Percentiles rank a stretch among this genome's conserved stretches.
Conservation (phyloP, 2,113 vertebrate genomes). For the Neoarius graeffei region DNA sequence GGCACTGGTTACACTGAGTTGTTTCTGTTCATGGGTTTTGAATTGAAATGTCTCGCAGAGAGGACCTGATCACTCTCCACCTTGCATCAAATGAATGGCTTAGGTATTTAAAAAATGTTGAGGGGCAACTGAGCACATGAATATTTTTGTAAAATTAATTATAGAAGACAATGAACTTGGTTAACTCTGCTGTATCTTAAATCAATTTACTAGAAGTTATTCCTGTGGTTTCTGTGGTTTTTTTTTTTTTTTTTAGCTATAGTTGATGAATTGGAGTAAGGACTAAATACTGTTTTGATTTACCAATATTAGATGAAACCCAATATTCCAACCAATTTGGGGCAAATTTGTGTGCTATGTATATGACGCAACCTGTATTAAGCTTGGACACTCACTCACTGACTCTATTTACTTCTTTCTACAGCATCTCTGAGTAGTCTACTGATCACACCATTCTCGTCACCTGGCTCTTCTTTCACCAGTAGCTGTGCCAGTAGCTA, state of each 20-base stretch:
- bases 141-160: not conserved
- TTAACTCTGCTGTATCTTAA: not conserved
- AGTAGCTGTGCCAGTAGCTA: conserved; percentile 98
- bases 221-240: not conserved
- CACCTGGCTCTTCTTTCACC: conserved; percentile 92
- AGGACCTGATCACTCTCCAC: no score
- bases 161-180: not conserved
- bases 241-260: not conserved
- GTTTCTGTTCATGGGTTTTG: not conserved
- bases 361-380: not conserved
- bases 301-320: not conserved
- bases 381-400: not conserved
- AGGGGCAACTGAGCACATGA: not conserved
- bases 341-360: not conserved
- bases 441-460: conserved; percentile 93
- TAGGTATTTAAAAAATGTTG: no score
- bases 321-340: not conserved
- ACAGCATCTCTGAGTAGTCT: conserved; percentile 96
- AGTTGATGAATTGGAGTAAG: not conserved
- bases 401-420: not conserved
- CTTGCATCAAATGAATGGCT: no score
- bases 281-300: not conserved
- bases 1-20: not conserved
- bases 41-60: not conserved
- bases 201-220: not conserved